phyloP scores from a whole-genome alignment of 2,888 invertebrate genomes.

The Rhagonycha fulva region DNA sequence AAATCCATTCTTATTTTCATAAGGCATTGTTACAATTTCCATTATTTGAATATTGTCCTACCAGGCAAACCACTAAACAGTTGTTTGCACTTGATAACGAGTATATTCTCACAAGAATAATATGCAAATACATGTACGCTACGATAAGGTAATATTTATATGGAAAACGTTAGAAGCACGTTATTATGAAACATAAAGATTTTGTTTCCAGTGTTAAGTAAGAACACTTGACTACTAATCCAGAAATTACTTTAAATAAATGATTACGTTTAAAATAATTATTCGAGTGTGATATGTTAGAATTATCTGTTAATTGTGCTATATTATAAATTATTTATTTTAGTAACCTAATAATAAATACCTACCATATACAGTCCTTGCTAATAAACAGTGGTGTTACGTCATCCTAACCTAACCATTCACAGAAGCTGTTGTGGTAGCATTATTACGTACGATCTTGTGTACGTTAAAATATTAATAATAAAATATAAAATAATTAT shows the following conservation, averaged over 20 bases:
- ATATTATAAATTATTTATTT: neutral
- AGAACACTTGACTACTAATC: neutral
- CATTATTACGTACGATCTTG: too few relatives aligned
- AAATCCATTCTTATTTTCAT: neutral
- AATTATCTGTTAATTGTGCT: neutral
- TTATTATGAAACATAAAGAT: conserved; percentile 9
- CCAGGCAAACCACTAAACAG: conserved; percentile 10
- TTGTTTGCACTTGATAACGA: conserved; percentile 18
- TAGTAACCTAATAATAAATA: too few relatives aligned
- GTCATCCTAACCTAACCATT: too few relatives aligned
- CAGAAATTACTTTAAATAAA: neutral
- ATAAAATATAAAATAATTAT: too few relatives aligned
- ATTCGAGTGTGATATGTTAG: neutral
- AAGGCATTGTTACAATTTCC: conserved; percentile 5
- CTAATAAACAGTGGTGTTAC: too few relatives aligned
- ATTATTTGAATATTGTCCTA: conserved; percentile 7
- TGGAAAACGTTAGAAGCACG: conserved; percentile 16
- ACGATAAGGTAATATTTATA: conserved; percentile 22
- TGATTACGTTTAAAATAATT: neutral
- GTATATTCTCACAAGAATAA: conserved; percentile 16
- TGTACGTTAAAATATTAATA: too few relatives aligned
- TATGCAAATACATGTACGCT: conserved; percentile 22
- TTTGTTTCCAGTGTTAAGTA: neutral
- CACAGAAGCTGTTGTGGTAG: too few relatives aligned
- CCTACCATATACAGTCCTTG: too few relatives aligned